Evolutionary conservation across 2,888 invertebrate species (phyloP).

Genomic region (Acleris cristana): DNA sequence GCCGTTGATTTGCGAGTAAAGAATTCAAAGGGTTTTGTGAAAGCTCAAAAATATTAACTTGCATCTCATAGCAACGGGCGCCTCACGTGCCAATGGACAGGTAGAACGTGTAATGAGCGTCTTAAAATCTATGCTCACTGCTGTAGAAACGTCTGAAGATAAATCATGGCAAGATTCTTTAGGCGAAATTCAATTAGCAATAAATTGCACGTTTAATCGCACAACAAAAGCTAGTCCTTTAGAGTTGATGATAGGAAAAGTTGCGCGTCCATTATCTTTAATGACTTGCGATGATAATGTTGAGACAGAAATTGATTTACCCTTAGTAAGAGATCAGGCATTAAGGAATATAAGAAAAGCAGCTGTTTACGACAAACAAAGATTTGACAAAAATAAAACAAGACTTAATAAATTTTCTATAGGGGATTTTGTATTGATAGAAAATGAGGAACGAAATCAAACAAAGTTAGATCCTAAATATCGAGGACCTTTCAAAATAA

Average conservation of each 20-base stretch:
- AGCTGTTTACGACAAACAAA: background rate
- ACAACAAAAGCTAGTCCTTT: background rate
- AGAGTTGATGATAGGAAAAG: too few species aligned
- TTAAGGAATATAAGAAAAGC: background rate
- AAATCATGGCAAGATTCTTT: background rate
- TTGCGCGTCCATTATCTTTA: background rate
- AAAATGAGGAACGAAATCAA: background rate
- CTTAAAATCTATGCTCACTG: background rate
- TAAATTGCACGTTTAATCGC: background rate
- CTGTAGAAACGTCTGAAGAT: background rate
- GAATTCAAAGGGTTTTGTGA: too few species aligned
- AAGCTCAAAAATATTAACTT: too few species aligned
- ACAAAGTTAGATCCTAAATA: background rate
- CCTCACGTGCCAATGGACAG: background rate
- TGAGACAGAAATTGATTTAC: background rate
- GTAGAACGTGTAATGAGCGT: background rate
- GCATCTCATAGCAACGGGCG: too few species aligned
- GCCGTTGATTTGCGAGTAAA: too few species aligned
- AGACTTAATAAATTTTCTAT: background rate
- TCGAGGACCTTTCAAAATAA: background rate
- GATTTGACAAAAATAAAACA: constrained; percentile 4
- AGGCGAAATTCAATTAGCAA: background rate
- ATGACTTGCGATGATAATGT: background rate
- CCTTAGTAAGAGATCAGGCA: background rate
- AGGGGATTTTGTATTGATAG: background rate